Evolutionary conservation across 2,888 invertebrate genomes (phyloP).

Genomic region (Cephus spinipes): DNA sequence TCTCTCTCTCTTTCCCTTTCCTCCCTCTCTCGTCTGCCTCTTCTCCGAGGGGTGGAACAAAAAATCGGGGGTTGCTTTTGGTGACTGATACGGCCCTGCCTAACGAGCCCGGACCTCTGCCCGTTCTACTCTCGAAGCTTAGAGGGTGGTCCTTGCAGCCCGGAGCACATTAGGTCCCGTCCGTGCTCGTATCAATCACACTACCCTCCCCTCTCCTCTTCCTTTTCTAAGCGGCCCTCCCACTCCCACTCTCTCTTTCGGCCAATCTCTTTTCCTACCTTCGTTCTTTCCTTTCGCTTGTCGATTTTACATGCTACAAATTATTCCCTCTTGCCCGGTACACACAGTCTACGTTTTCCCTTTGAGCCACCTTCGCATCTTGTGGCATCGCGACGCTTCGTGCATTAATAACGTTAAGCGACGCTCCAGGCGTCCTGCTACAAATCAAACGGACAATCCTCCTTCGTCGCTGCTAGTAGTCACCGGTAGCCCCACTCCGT

Average conservation of each 20-base stretch:
- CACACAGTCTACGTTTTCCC: not conserved
- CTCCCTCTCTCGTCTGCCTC: slow-evolving; percentile 10
- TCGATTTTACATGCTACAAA: not conserved
- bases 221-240: slow-evolving; percentile 21
- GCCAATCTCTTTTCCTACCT: slow-evolving; percentile 8
- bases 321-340: not conserved
- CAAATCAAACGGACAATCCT: not conserved
- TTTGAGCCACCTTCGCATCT: not conserved
- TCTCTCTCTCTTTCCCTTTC: slow-evolving; percentile 5
- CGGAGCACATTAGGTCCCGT: slow-evolving; percentile 58
- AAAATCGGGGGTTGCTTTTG: slow-evolving; percentile 54
- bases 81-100: slow-evolving; percentile 58
- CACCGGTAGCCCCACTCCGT: not conserved
- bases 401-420: not conserved
- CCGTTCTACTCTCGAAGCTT: slow-evolving; percentile 52
- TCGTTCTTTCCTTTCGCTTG: slow-evolving; percentile 1
- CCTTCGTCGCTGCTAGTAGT: not conserved
- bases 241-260: slow-evolving; percentile 19
- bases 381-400: not conserved
- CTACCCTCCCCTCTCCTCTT: slow-evolving; percentile 28
- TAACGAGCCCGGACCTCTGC: slow-evolving; percentile 56
- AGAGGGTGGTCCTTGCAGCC: slow-evolving; percentile 33
- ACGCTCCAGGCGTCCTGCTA: not conserved
- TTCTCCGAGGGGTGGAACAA: slow-evolving; percentile 33
- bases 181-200: slow-evolving; percentile 63